Percentiles rank a stretch among this genome's conserved stretches.
Evolutionary conservation across 2,888 invertebrate genomes (phyloP).

Genomic region (Neoascia interrupta): DNA sequence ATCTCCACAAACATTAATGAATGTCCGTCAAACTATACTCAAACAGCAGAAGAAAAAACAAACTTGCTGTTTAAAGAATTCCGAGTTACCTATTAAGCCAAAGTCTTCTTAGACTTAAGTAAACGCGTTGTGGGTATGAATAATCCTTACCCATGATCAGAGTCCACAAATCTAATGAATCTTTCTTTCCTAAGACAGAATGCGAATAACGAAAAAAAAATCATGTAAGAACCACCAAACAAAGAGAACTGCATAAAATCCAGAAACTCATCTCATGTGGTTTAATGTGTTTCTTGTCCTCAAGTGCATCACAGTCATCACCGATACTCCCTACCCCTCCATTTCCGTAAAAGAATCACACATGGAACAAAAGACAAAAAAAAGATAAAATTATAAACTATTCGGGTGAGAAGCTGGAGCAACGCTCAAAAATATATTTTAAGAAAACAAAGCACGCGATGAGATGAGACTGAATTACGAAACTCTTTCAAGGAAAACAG

Average conservation of each 20-base stretch:
- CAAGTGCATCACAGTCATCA: constrained; percentile 21
- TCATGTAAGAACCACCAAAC: background rate
- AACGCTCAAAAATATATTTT: constrained; percentile 34
- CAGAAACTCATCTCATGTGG: constrained; percentile 6
- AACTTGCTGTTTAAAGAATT: too few relatives aligned
- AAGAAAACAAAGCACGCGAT: constrained; percentile 30
- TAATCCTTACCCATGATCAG: background rate
- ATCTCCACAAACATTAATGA: too few relatives aligned
- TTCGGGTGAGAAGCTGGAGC: constrained; percentile 32
- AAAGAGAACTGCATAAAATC: constrained; percentile 2
- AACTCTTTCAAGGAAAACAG: background rate
- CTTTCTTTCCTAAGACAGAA: constrained; percentile 22
- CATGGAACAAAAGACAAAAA: background rate
- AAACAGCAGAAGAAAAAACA: too few relatives aligned
- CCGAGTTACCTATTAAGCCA: too few relatives aligned
- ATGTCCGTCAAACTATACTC: too few relatives aligned
- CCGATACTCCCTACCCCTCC: background rate
- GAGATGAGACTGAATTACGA: background rate
- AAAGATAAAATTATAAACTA: background rate
- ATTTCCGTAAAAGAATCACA: background rate
- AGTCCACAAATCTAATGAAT: constrained; percentile 15
- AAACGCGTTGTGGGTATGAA: too few relatives aligned
- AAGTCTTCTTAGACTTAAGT: too few relatives aligned
- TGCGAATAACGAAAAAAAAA: background rate
- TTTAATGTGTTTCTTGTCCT: constrained; percentile 31